Evolutionary conservation across 2,797 vertebrate genomes (phyloP), one percentile per base, ranked within the genome.

Genomic region (Pelochelys cantorii): DNA sequence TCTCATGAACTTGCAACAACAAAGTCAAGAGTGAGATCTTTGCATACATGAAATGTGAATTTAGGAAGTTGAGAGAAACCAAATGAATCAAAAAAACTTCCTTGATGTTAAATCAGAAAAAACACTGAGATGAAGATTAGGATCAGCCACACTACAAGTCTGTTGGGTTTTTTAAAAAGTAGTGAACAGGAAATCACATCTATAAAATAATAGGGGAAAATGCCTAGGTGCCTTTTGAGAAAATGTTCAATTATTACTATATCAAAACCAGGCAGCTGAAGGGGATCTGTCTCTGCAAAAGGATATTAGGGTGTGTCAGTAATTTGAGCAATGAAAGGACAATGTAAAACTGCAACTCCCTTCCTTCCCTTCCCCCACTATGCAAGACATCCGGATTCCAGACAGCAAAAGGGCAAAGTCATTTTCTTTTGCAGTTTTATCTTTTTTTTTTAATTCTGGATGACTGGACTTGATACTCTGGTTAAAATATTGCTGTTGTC

Each of bases 321-420:
- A 83, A 7, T 4, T n/a, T 3, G 2, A 95, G 90, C 81, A 74
- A 48, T 1, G 2, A 53, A 77, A 84, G 85, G 95, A 95, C 94
- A 96, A 92, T 93, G 59, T 74, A 83, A 92, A 85, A 56, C 89
- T 87, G 13, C 90, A 87, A 93, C 93, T 93, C 95, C 96, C 96
- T 97, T 96, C 97, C 75, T 31, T 84, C 93, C 94, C 86, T 90
- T 88, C 95, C 96, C 87, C 85, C 7, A 54, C 88, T 56, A 12
- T 93, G 81, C 96, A 56, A 94, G 87, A 95, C 97, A 96, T 98
- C 97, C 95, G 94, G 96, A 97, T 97, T 97, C 96, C 97, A 96
- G 92, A 91, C 90, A 90, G 2, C 91, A 48, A 81, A 96, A 95
- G 90, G 93, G 97, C 97, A 96, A 96, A 97, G 83, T 62, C 8